These are phyloP conservation scores for Tanytarsus gracilentus DNA, from an alignment of 2,888 invertebrate genomes.

Conservation along the genomic window DNA sequence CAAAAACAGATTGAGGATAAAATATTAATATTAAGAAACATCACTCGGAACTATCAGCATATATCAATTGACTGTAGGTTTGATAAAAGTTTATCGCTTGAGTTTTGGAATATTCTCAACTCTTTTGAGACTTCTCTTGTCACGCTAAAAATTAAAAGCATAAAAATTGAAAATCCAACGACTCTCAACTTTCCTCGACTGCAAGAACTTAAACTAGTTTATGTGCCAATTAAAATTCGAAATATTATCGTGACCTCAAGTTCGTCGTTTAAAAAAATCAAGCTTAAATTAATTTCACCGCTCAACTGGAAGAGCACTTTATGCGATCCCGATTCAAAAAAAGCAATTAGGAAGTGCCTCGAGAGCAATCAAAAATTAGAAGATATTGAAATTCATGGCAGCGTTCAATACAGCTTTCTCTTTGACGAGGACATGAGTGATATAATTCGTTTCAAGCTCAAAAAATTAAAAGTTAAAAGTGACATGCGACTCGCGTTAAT, in stretches of 20 bases:
- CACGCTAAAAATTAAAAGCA: not conserved
- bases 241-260: not conserved
- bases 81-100: not conserved
- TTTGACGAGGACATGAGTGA: not conserved
- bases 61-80: not conserved
- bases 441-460: not conserved
- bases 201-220: not conserved
- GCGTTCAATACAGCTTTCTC: not conserved
- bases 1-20: conserved; percentile 1
- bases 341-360: not conserved
- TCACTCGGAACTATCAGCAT: not conserved
- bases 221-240: not conserved
- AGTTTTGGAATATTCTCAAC: not conserved
- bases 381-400: not conserved
- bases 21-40: not conserved
- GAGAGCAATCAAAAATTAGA: not conserved
- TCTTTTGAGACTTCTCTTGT: not conserved
- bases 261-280: not conserved
- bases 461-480: not conserved
- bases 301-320: not conserved
- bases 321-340: not conserved
- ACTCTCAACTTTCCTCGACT: not conserved
- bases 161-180: not conserved
- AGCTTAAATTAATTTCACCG: not conserved
- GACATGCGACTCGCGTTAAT: conserved; percentile 2